phyloP scores from a whole-genome alignment of 2,797 vertebrate genomes.

The Eulemur rubriventer region DNA sequence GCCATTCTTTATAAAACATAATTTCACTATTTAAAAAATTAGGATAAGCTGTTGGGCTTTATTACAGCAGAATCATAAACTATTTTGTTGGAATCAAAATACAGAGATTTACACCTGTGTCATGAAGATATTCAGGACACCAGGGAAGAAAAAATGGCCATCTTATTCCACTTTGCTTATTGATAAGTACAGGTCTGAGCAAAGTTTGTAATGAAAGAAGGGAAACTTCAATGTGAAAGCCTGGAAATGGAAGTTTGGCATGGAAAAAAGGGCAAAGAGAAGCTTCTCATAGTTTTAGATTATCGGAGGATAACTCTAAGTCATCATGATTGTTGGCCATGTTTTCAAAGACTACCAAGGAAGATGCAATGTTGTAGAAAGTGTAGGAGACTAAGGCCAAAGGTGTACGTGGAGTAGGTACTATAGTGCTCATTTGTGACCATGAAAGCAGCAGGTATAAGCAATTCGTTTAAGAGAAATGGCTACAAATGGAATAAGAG shows the following conservation, averaged over 20 bases:
- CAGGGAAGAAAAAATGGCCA: not conserved
- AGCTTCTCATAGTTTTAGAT: not conserved
- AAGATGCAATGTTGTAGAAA: not conserved
- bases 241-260: not conserved
- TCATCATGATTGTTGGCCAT: not conserved
- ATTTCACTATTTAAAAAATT: not conserved
- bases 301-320: not conserved
- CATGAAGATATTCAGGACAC: not conserved
- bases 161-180: not conserved
- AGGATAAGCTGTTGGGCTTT: not conserved
- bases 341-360: not conserved
- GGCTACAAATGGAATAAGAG: not conserved
- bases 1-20: not conserved
- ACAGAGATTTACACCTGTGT: not conserved
- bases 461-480: conserved; percentile 6
- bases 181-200: not conserved
- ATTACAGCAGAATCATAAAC: not conserved
- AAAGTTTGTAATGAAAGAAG: not conserved
- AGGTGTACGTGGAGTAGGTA: not conserved
- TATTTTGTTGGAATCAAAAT: conserved; percentile 3
- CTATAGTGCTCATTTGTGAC: not conserved
- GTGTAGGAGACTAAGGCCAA: not conserved
- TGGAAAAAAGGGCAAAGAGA: not conserved
- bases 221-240: not conserved
- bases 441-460: not conserved